Base-by-base conservation (phyloP, 2,888 invertebrate genomes). In the Drosophila borealis region DNA sequence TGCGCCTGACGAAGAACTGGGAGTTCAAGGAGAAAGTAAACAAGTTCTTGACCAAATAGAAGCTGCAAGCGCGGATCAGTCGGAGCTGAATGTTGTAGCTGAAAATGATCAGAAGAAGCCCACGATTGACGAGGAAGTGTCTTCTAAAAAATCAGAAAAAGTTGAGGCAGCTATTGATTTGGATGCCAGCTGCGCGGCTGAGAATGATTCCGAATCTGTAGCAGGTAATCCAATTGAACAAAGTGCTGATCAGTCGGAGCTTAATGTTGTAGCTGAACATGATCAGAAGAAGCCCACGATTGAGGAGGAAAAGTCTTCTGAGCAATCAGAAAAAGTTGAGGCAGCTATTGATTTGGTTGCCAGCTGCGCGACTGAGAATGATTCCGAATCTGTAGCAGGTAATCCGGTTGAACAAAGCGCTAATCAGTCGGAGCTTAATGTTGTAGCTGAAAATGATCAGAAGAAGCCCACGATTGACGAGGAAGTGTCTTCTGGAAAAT, bases 341-440 rank as follows among this genome's bases (percentile, higher is more conserved):
- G n/a, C 17, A 11, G 13, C 25, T 6, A 29, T 69, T 49, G 37
- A 48, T 17, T 51, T 61, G 33, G 33, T 56, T 42, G 6, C 17
- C 44, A 55, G n/a, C 33, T 46, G 21, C 19, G 3, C 0, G 3
- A 6, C 10, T 17, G 41, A 33, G 0, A 39, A 19, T 34, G 21
- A 44, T 10, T 3, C 9, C 5, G 34, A 50, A 56, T 34, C 25
- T 19, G 34, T 29, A 41, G 11, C 9, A 19, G 29, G 34, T 34
- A 21, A 33, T 33, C 41, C 3, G 9, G 49, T 9, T 0, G 34
- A 34, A 6, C 3, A 42, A 11, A 14, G 4, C 4, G 8, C 3
- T 17, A n/a, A 49, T 11, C 25, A 13, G 13, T 46, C 39, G 10
- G 2, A 44, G 10, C 14, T 21, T 8, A 39, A 13, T 2, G 19